Evolutionary conservation across 2,888 invertebrate genomes (phyloP).

Genomic region (Buathra laborator): DNA sequence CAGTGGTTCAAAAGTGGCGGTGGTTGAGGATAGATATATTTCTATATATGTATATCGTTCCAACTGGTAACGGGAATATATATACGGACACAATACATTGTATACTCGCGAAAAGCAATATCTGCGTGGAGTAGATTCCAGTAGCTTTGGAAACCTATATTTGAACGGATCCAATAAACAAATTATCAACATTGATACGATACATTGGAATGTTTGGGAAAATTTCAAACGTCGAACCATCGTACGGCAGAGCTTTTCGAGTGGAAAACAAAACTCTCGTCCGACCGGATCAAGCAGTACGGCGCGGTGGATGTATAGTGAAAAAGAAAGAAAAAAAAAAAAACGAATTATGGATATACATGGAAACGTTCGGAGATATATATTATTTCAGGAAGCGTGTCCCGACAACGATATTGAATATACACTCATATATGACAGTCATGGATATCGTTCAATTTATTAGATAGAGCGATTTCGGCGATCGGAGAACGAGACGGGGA

Average conservation of each 20-base stretch:
- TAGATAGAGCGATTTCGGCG: constrained; percentile 17
- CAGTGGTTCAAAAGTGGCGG: constrained; percentile 51
- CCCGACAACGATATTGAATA: constrained; percentile 43
- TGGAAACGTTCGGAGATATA: constrained; percentile 39
- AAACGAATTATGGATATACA: constrained; percentile 27
- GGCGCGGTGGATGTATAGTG: neutral
- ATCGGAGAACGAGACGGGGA: neutral
- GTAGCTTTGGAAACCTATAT: constrained; percentile 45
- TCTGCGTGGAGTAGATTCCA: constrained; percentile 62
- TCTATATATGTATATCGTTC: constrained; percentile 35
- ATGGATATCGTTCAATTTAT: constrained; percentile 58
- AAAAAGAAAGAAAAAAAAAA: constrained; percentile 37
- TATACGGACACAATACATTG: constrained; percentile 62
- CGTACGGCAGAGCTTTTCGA: neutral
- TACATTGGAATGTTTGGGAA: constrained; percentile 57
- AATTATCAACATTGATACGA: constrained; percentile 77
- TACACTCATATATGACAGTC: constrained; percentile 17
- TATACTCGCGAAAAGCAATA: constrained; percentile 74
- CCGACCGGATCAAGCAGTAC: neutral
- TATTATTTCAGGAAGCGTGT: constrained; percentile 49
- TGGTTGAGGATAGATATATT: constrained; percentile 55
- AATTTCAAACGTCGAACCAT: neutral
- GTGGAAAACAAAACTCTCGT: constrained; percentile 57
- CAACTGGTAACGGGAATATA: constrained; percentile 45
- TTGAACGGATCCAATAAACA: constrained; percentile 73